Base-by-base conservation (phyloP, 2,113 vertebrate genomes). In the Amazona guildingii region DNA sequence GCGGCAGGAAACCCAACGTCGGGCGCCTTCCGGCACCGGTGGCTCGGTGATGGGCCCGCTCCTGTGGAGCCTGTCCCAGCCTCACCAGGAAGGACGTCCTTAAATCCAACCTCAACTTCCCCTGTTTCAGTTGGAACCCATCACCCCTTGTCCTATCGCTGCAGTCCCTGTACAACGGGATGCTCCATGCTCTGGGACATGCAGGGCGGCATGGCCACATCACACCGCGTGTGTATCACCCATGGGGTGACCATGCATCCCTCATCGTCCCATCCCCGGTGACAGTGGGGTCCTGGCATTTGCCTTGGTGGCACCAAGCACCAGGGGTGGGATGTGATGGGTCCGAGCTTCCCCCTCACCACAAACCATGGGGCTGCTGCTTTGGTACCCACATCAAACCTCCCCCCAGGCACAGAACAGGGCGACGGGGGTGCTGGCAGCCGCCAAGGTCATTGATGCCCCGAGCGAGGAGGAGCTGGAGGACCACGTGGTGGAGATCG, bases 391-490 rank as follows among this genome's bases (percentile, higher is more conserved):
- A 14, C 21, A 6, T 0, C 3, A 0, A 17, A 33, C 10, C 49
- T 8, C 9, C 21, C 49, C 24, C 17, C 54, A 97, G 95, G 97
- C 72, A 1, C 95, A 84, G 90, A 95, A 97, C 89, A 96, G 69
- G 76, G 86, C 44, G 24, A 96, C 77, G 2, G 96, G 92, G 31
- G 52, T 33, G 1, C 17, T 95, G 41, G 98, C 95, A 5, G 98
- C 97, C 3, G 97, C 97, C 28, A 98, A 98, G 77, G 95, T 98
- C 43, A 97, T 98, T 29, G 70, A 94, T 10, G 92, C 93, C 7
- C 89, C 62, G 7, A 93, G 83, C 8, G 98, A 98, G 88, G 98
- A 98, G 44, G 97, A 97, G 86, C 94, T 98, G 86, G 97, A 98
- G 62, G 98, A 98, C 39, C 92, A 97, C 29, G 64, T 95, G 48